Evolutionary conservation across 1,140 invertebrate species (phyloP).

Genomic region (Diabrotica virgifera): DNA sequence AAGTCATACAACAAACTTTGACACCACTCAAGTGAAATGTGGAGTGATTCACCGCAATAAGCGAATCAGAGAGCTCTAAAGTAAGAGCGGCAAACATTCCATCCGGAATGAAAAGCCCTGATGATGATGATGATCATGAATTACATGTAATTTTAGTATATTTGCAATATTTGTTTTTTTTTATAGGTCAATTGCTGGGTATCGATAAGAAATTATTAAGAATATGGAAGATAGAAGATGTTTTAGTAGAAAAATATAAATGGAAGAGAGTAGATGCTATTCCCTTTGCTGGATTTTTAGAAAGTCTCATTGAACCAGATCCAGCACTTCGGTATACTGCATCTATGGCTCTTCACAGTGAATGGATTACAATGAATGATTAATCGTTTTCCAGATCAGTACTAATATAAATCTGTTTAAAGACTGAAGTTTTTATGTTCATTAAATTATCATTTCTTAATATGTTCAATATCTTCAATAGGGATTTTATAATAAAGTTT

Average conservation of each 20-base stretch:
- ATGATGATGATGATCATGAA: too few species aligned
- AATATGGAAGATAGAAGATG: conserved; percentile 89
- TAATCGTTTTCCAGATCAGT: conserved; percentile 11
- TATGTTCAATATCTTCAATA: not conserved
- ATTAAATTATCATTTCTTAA: not conserved
- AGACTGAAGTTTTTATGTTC: conserved; percentile 11
- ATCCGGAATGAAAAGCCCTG: too few species aligned
- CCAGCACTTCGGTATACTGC: conserved; percentile 87
- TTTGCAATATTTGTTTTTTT: conserved; percentile 31
- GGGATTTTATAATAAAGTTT: conserved; percentile 5
- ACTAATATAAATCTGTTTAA: conserved; percentile 8
- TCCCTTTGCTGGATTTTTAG: conserved; percentile 87
- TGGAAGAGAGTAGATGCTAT: conserved; percentile 83
- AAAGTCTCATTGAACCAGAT: conserved; percentile 93
- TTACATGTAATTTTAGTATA: conserved; percentile 1
- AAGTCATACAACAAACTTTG: too few species aligned
- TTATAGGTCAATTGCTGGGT: conserved; percentile 75
- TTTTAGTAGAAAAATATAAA: conserved; percentile 94
- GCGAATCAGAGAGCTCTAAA: too few species aligned
- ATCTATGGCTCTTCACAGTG: conserved; percentile 84
- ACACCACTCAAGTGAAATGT: too few species aligned
- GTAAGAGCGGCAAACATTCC: too few species aligned
- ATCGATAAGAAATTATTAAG: conserved; percentile 78
- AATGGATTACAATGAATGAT: conserved; percentile 65
- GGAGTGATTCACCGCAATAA: too few species aligned